These are phyloP conservation scores for Microcebus griseorufus DNA, from an alignment of 2,113 vertebrate species.

Conservation along the genomic window DNA sequence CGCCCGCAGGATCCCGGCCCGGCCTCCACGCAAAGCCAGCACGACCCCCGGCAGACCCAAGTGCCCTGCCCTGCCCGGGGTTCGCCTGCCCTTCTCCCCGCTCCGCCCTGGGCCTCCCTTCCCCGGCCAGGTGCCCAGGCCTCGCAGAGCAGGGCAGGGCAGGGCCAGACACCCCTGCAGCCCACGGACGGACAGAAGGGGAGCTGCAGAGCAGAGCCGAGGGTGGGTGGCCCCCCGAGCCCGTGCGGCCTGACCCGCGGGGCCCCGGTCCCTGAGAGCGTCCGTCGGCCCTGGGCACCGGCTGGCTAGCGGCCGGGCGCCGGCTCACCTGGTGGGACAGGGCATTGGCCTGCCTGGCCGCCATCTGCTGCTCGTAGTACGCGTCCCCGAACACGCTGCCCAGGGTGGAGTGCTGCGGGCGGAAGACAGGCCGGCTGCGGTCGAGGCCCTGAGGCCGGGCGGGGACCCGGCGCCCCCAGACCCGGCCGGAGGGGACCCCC, in stretches of 20 bases:
- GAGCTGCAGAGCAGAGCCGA: not conserved
- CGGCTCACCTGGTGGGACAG: slow-evolving; percentile 96
- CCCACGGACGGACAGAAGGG: fast-evolving
- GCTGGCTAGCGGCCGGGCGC: not conserved
- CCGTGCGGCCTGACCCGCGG: not conserved
- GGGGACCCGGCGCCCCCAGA: not conserved
- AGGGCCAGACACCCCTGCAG: too few relatives aligned
- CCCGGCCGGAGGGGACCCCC: not conserved
- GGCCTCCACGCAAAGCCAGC: not conserved
- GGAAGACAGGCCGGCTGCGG: slow-evolving; percentile 81
- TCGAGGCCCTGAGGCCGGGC: not conserved
- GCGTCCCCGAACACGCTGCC: slow-evolving; percentile 97
- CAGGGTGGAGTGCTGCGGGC: slow-evolving; percentile 94
- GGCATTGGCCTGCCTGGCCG: slow-evolving; percentile 96
- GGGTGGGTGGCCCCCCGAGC: not conserved
- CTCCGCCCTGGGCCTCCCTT: not conserved
- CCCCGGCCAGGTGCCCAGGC: not conserved
- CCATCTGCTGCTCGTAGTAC: slow-evolving; percentile 98
- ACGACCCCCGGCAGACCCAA: not conserved
- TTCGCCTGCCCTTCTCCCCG: not conserved
- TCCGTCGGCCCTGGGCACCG: not conserved
- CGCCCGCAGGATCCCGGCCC: fast-evolving
- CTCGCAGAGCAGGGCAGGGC: not conserved
- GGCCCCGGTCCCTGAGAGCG: not conserved
- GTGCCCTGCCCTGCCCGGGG: not conserved